Evolutionary conservation across 2,797 vertebrate species (phyloP).

Genomic region (Gymnoscopelus braueri): DNA sequence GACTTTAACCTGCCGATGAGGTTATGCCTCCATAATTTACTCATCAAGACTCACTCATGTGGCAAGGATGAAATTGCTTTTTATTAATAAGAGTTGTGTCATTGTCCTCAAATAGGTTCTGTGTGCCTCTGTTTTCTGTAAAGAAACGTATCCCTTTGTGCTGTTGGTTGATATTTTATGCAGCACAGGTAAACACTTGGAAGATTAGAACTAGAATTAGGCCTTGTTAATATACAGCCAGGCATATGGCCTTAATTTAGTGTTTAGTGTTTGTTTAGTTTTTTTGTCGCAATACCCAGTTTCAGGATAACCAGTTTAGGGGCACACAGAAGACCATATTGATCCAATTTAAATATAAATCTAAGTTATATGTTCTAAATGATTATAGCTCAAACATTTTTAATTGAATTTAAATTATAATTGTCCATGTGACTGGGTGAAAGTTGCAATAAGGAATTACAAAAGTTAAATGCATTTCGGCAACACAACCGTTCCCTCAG

Average conservation of each 20-base stretch:
- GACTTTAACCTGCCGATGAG: neutral
- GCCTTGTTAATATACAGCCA: slow-evolving; percentile 32
- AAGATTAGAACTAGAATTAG: too few relatives aligned
- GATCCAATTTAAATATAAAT: slow-evolving; percentile 14
- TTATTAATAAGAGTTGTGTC: neutral
- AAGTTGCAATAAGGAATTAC: neutral
- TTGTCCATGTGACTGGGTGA: slow-evolving; percentile 4
- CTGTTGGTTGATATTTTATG: neutral
- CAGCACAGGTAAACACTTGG: too few relatives aligned
- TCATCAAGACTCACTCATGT: neutral
- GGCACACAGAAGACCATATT: neutral
- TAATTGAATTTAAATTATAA: slow-evolving; percentile 11
- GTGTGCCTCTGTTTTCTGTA: neutral
- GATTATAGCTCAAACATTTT: neutral
- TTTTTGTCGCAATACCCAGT: neutral
- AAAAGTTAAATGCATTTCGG: too few relatives aligned
- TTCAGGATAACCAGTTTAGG: neutral
- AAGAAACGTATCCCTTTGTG: slow-evolving; percentile 17
- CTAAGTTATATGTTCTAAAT: slow-evolving; percentile 18
- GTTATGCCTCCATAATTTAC: neutral
- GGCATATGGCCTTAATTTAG: slow-evolving; percentile 37
- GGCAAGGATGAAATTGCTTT: neutral
- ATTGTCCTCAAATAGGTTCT: neutral
- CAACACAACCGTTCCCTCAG: too few relatives aligned
- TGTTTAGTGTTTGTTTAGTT: slow-evolving; percentile 3